Evolutionary conservation across 1,140 invertebrate species (phyloP).

Genomic region (Eriocheir sinensis): DNA sequence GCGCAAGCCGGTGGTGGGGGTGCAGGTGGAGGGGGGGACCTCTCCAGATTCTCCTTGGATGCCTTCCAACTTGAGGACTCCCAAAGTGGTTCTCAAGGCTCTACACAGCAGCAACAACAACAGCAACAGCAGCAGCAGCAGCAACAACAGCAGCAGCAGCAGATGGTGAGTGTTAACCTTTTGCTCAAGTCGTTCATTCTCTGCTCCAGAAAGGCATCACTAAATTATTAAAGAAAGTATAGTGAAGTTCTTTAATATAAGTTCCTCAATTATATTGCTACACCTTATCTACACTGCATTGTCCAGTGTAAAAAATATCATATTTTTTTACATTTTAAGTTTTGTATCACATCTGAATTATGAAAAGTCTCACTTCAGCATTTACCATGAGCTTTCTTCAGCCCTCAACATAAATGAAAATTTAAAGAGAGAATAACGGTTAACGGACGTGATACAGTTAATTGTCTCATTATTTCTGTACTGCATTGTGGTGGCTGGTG

Average conservation of each 20-base stretch:
- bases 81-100: conserved; percentile 69
- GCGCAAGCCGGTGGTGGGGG: conserved; percentile 59
- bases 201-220: background rate
- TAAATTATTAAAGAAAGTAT: background rate
- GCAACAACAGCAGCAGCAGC: conserved; percentile 24
- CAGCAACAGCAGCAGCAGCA: conserved; percentile 35
- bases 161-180: conserved; percentile 73
- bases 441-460: too few species aligned
- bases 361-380: too few species aligned
- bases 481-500: too few species aligned
- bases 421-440: too few species aligned
- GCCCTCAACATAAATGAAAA: too few species aligned
- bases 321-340: too few species aligned
- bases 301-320: background rate
- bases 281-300: background rate
- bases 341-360: too few species aligned
- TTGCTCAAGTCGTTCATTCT: background rate
- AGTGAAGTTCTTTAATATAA: too few species aligned
- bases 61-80: conserved; percentile 72
- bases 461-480: too few species aligned
- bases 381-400: too few species aligned
- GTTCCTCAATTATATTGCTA: too few species aligned
- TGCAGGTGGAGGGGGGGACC: conserved; percentile 63
- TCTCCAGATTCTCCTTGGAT: conserved; percentile 68
- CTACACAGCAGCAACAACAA: conserved; percentile 56